Base-by-base conservation (phyloP, 2,113 vertebrate genomes). In the Archilochus colubris region DNA sequence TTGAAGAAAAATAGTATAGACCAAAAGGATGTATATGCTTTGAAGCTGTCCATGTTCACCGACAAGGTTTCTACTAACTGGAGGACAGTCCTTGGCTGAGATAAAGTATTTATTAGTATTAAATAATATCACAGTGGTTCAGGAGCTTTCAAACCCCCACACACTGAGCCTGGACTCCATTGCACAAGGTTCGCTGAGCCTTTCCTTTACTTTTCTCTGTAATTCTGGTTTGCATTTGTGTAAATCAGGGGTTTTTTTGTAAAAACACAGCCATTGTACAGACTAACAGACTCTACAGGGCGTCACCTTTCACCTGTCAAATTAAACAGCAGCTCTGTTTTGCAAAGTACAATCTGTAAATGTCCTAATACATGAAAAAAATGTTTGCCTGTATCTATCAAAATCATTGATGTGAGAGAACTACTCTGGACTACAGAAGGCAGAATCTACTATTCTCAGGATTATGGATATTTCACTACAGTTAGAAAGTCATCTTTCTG, bases 281-380 rank as follows among this genome's bases (percentile, higher is more conserved):
- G 70, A 51, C 27, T 86, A 90, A 66, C 3, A 40, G 55, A 86
- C 58, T 77, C 75, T 31, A 48, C 1, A 81, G 40, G 59, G 62
- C 89, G 43, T 75, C 66, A 73, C 31, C 40, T 51, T 89, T 64
- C 69, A 79, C 62, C 72, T 89, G 51, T 69, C 62, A 59, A 44
- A 21, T 84, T 86, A 84, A 89, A 81, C 25, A 82, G 82, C 62
- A 93, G 63, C 67, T 61, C 83, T 96, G 36, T 46, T 81, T 74
- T 70, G 75, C 16, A 51, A 94, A 90, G 64, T 73, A 76, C 25
- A 64, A 48, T 40, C 27, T 38, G 44, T 46, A 89, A 94, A 91
- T 77, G 25, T 93, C 78, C 89, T 82, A 67, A 81, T 25, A 72
- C 15, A 6, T 12, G 9, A 18, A 63, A 90, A 90, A 90, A 74